Conservation (phyloP, 2,888 invertebrate genomes). For the Drosophila helvetica region DNA sequence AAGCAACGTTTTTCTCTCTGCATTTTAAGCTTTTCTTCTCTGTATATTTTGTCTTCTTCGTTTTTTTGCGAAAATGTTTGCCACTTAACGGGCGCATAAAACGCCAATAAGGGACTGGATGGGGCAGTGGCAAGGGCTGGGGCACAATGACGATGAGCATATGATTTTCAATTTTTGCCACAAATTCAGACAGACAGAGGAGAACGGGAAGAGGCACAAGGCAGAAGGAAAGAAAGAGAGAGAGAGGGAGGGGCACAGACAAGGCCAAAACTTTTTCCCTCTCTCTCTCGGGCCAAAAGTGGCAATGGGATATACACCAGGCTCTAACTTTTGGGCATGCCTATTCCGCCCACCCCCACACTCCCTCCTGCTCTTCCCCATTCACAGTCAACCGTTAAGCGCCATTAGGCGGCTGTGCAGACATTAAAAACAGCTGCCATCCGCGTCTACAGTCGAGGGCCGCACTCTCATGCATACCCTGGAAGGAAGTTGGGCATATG, state of each 20-base stretch:
- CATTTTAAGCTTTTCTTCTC: not conserved
- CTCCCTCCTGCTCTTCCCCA: not conserved
- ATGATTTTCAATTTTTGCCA: constrained; percentile 76
- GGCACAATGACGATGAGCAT: constrained; percentile 54
- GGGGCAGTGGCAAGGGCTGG: not conserved
- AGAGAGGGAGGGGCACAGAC: constrained; percentile 8
- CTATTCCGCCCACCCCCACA: no score
- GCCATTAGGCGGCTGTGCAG: constrained; percentile 66
- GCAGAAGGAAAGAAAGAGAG: no score
- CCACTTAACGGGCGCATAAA: constrained; percentile 59
- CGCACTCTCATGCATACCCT: not conserved
- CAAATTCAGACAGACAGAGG: constrained; percentile 55
- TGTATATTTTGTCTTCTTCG: not conserved
- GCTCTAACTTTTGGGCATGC: constrained; percentile 17
- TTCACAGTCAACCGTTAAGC: constrained; percentile 59
- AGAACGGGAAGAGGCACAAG: not conserved
- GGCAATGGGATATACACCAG: constrained; percentile 24
- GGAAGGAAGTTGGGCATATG: not conserved
- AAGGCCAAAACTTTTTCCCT: constrained; percentile 12
- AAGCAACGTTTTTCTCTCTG: not conserved
- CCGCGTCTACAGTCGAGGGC: constrained; percentile 32
- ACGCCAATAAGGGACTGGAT: constrained; percentile 36
- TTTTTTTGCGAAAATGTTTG: constrained; percentile 34
- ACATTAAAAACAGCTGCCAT: constrained; percentile 78
- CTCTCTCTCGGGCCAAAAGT: constrained; percentile 17